A percentile compares a stretch with the other conserved stretches of the same genome.
These are phyloP conservation scores for Sphyrna mokarran DNA, from an alignment of 2,113 vertebrate species.

Conservation along the genomic window DNA sequence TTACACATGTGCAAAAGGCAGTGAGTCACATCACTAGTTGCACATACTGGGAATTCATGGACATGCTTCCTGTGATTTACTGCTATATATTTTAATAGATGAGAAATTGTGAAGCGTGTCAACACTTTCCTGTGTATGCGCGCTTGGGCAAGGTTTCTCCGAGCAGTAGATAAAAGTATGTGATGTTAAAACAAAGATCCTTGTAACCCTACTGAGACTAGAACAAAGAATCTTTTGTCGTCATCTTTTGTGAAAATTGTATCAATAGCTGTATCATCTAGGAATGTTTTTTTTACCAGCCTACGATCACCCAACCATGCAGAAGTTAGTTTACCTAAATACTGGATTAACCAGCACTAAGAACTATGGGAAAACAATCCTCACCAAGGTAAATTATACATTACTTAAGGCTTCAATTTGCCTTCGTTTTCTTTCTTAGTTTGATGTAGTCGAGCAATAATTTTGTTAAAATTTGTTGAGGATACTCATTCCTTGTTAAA, in stretches of 20 bases:
- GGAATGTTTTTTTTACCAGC: slow-evolving; percentile 55
- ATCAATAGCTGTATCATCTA: slow-evolving; percentile 19
- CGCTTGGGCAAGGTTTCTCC: neutral
- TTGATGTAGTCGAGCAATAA: neutral
- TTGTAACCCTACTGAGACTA: neutral
- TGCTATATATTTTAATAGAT: neutral
- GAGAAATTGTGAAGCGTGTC: neutral
- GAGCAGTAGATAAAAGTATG: neutral
- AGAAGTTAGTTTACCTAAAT: slow-evolving; percentile 83
- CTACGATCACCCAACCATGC: slow-evolving; percentile 66
- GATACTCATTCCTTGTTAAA: neutral
- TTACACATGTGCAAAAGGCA: neutral
- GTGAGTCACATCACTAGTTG: neutral
- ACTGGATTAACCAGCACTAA: slow-evolving; percentile 96
- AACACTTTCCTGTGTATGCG: neutral
- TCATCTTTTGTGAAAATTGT: neutral
- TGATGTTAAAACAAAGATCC: neutral
- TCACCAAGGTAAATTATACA: slow-evolving; percentile 74
- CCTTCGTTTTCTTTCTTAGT: neutral
- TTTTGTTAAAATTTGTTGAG: neutral
- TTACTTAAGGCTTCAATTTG: slow-evolving; percentile 16
- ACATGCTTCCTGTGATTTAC: neutral
- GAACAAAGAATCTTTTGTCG: neutral
- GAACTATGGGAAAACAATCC: slow-evolving; percentile 97
- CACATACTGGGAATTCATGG: neutral